These are phyloP conservation scores for Luffia ferchaultella DNA, from an alignment of 2,888 invertebrate species.

Conservation along the genomic window DNA sequence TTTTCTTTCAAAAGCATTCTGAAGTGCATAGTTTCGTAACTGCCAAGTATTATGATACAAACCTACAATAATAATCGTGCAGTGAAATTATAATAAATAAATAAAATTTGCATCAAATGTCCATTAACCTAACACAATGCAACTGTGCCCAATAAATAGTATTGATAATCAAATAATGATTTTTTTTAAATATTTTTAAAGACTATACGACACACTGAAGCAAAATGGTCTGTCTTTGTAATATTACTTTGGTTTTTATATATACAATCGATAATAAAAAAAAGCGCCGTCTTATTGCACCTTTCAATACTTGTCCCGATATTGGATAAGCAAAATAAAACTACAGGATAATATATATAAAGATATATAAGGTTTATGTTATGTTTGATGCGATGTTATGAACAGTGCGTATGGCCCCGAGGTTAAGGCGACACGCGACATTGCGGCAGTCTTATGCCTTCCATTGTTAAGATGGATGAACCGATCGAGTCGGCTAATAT, in stretches of 20 bases:
- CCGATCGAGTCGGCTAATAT: too few species aligned
- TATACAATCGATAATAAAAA: conserved; percentile 45
- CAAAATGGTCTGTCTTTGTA: conserved; percentile 42
- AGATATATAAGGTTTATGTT: conserved; percentile 25
- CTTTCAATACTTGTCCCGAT: conserved; percentile 23
- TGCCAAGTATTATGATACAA: too few species aligned
- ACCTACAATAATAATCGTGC: too few species aligned
- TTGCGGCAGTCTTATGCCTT: conserved; percentile 20
- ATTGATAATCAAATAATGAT: conserved; percentile 11
- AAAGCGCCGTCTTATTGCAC: conserved; percentile 51
- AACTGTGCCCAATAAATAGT: conserved; percentile 62
- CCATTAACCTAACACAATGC: conserved; percentile 58
- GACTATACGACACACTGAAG: conserved; percentile 64
- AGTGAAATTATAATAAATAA: not conserved
- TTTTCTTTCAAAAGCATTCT: too few species aligned
- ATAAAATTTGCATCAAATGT: not conserved
- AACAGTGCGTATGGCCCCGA: conserved; percentile 29
- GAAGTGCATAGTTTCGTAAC: too few species aligned
- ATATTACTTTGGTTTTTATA: conserved; percentile 25
- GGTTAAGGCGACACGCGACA: conserved; percentile 28
- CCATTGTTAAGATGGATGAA: too few species aligned
- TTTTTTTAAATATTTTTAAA: conserved; percentile 16
- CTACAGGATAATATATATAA: conserved; percentile 19
- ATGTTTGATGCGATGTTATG: conserved; percentile 18
- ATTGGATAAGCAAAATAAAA: conserved; percentile 43